Evolutionary conservation across 2,113 vertebrate species (phyloP), one percentile per base, ranked within the genome.

Genomic region (Limanda limanda): DNA sequence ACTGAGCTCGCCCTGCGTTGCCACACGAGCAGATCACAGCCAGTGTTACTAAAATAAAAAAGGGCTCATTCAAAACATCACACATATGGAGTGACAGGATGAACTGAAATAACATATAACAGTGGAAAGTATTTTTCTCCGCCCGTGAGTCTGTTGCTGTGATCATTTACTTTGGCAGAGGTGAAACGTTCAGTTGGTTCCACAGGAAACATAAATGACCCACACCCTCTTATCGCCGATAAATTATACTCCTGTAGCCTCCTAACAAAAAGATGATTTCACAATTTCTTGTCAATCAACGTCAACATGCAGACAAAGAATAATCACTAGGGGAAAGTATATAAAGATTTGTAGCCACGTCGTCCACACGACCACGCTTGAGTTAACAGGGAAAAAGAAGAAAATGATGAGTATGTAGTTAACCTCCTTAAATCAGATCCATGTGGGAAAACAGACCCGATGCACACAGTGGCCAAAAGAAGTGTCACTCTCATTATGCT

Each of bases 151-250:
- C 61, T 59, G 66, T 73, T 74, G 75, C 77, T 77, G 68, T 75
- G 62, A 86, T 71, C 25, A 74, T 89, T 89, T 91, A 71, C 78
- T 88, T 88, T 90, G 88, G 90, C 84, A 75, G 20, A 54, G 71
- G 55, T 63, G n/a, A 76, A 67, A 48, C 25, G 82, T 84, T 85
- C 8, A 5, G 59, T 77, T 51, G 17, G 68, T 80, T 89, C 79
- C 82, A 90, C 78, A 85, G 85, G 91, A 91, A 89, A 79, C 71
- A 67, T 51, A 59, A 71, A 71, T 59, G 81, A 78, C 59, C 82
- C 81, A 85, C 87, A 73, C 84, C 87, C 83, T 81, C 61, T 74
- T 25, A 74, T 87, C 79, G 58, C 24, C 62, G 56, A 64, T 83
- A 68, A 67, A 81, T 79, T 61, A 79, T 69, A 52, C 57, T 52